Evolutionary conservation across 2,797 vertebrate genomes (phyloP).

Genomic region (Lepilemur septentrionalis): DNA sequence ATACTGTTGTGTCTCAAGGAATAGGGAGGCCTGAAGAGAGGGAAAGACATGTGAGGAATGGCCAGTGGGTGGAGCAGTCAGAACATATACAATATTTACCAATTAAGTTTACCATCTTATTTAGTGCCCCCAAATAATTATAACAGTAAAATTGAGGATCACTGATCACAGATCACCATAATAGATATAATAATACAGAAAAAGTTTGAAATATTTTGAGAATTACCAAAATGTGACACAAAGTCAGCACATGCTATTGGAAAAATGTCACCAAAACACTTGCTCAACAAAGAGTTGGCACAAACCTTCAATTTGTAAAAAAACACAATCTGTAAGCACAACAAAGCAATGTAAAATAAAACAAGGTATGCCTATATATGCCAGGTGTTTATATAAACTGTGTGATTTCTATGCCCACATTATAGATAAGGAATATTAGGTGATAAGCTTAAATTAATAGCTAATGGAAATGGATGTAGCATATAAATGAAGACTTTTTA

Average conservation of each 20-base stretch:
- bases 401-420: not conserved
- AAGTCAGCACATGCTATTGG: not conserved
- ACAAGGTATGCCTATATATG: not conserved
- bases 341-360: not conserved
- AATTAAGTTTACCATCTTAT: not conserved
- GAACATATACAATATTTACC: not conserved
- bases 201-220: not conserved
- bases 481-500: not conserved
- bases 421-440: not conserved
- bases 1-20: not conserved
- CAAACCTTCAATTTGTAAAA: not conserved
- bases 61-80: not conserved
- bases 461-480: not conserved
- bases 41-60: not conserved
- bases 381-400: not conserved
- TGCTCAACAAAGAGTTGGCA: not conserved
- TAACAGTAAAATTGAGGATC: not conserved
- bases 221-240: not conserved
- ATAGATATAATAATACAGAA: not conserved
- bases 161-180: not conserved
- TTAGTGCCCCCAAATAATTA: not conserved
- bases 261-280: not conserved
- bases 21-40: not conserved
- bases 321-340: not conserved
- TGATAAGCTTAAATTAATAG: conserved; percentile 10